A percentile compares a stretch with the other conserved stretches of the same genome.
These are phyloP conservation scores for Bombus polaris DNA, from an alignment of 1,140 invertebrate genomes.

Conservation along the genomic window DNA sequence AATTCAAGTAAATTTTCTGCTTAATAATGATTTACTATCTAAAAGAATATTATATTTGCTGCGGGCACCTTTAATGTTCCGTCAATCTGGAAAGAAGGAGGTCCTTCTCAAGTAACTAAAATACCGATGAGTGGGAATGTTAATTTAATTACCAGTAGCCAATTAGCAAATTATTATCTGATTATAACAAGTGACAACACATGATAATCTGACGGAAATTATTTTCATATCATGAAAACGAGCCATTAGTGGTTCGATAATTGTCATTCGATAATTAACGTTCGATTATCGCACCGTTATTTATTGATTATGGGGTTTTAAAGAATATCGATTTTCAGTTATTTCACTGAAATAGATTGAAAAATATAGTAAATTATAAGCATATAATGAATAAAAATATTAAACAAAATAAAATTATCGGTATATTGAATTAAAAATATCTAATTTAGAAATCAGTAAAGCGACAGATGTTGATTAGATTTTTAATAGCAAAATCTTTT, in stretches of 20 bases:
- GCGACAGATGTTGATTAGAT: not conserved
- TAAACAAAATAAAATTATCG: not conserved
- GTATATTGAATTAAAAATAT: not conserved
- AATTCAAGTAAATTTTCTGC: not conserved
- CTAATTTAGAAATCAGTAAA: not conserved
- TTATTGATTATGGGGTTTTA: not conserved
- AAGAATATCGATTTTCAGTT: not conserved
- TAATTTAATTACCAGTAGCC: conserved; percentile 16
- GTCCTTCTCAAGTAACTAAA: not conserved
- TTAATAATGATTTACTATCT: too few relatives aligned
- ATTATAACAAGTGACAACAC: not conserved
- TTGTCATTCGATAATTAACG: not conserved
- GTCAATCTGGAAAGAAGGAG: not conserved
- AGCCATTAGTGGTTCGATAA: not conserved
- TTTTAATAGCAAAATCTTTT: conserved; percentile 34
- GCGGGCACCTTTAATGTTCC: not conserved
- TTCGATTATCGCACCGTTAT: not conserved
- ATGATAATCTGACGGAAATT: not conserved
- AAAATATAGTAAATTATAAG: not conserved
- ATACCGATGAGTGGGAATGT: not conserved
- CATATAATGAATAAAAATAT: not conserved
- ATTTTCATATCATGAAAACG: not conserved
- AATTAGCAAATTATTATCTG: conserved; percentile 23
- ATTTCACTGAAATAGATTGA: not conserved
- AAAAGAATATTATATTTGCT: not conserved